Evolutionary conservation across 2,888 invertebrate species (phyloP).

Genomic region (Orthonychiurus folsomi): DNA sequence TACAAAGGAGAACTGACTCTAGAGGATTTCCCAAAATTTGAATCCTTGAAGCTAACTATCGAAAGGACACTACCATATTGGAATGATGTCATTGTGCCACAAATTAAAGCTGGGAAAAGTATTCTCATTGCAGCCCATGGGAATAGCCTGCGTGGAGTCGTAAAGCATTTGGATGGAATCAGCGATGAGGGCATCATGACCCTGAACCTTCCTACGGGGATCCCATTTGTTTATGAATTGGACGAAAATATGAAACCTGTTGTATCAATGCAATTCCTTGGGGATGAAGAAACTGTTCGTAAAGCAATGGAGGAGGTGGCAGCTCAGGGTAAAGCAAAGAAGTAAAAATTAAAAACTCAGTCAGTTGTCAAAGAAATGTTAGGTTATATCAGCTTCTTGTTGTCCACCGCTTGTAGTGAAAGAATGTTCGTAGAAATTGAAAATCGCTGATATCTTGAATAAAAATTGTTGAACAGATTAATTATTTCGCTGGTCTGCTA

Average conservation of each 20-base stretch:
- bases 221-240: constrained; percentile 68
- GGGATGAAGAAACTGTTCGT: constrained; percentile 64
- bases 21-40: constrained; percentile 69
- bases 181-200: constrained; percentile 63
- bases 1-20: constrained; percentile 58
- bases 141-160: constrained; percentile 73
- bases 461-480: too few relatives aligned
- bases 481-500: too few relatives aligned
- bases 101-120: constrained; percentile 68
- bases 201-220: constrained; percentile 68
- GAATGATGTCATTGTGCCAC: constrained; percentile 71
- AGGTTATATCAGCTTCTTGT: too few relatives aligned
- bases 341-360: constrained; percentile 34
- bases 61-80: constrained; percentile 76
- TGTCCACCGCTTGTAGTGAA: too few relatives aligned
- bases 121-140: constrained; percentile 79
- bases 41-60: constrained; percentile 73
- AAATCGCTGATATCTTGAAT: too few relatives aligned
- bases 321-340: constrained; percentile 68
- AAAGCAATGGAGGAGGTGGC: constrained; percentile 68
- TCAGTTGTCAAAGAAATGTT: background rate
- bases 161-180: constrained; percentile 72
- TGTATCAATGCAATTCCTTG: constrained; percentile 63
- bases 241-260: constrained; percentile 61
- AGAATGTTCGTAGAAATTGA: too few relatives aligned